Evolutionary conservation across 2,797 vertebrate genomes (phyloP).

Genomic region (Parauchenoglanis ngamensis): DNA sequence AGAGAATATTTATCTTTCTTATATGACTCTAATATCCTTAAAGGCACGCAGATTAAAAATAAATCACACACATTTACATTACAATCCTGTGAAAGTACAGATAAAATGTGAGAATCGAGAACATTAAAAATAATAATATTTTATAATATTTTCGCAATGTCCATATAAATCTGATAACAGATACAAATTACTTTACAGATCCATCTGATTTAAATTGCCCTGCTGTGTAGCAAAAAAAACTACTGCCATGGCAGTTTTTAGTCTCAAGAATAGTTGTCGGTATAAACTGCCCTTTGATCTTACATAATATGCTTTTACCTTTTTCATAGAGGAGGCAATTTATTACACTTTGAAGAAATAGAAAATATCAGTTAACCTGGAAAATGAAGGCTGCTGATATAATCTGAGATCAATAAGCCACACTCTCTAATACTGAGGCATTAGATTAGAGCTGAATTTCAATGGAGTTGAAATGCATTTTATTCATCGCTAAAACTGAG

Average conservation of each 20-base stretch:
- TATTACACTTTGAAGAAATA: constrained; percentile 38
- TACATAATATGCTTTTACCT: constrained; percentile 26
- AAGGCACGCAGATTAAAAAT: constrained; percentile 57
- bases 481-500: constrained; percentile 18
- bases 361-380: constrained; percentile 38
- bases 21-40: constrained; percentile 50
- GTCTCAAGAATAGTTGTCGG: neutral
- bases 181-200: constrained; percentile 29
- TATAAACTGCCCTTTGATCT: constrained; percentile 27
- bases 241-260: constrained; percentile 7
- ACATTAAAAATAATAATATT: neutral
- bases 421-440: constrained; percentile 30
- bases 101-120: neutral
- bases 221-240: neutral
- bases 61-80: constrained; percentile 63
- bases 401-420: constrained; percentile 36
- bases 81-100: constrained; percentile 54
- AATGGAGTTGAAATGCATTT: constrained; percentile 35
- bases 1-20: constrained; percentile 52
- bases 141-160: neutral
- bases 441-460: constrained; percentile 42
- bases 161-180: constrained; percentile 32
- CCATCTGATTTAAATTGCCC: constrained; percentile 19
- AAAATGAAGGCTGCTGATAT: constrained; percentile 36
- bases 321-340: constrained; percentile 29